Conservation (phyloP, 2,888 invertebrate species). For the Polydrusus pterygomalis region DNA sequence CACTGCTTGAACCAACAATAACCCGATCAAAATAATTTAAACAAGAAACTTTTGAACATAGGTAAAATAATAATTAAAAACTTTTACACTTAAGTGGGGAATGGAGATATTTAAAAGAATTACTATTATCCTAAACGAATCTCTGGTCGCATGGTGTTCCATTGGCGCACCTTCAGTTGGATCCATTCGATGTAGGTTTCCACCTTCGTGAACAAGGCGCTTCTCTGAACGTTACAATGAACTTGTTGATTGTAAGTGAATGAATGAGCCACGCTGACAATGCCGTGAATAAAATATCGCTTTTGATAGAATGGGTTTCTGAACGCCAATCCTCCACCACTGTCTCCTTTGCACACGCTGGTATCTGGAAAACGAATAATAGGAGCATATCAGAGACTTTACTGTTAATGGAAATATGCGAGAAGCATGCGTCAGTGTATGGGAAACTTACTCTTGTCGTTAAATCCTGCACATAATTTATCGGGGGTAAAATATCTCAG, state of each 20-base stretch:
- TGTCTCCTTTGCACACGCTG: constrained; percentile 72
- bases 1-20: too few species aligned
- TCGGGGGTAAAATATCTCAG: constrained; percentile 58
- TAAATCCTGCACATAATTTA: constrained; percentile 64
- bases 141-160: too few species aligned
- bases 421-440: too few species aligned
- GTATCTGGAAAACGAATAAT: constrained; percentile 63
- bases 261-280: constrained; percentile 69
- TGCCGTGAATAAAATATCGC: constrained; percentile 71
- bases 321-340: constrained; percentile 73
- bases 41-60: too few species aligned
- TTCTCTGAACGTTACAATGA: constrained; percentile 56
- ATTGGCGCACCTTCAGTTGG: constrained; percentile 11
- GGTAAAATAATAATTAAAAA: too few species aligned
- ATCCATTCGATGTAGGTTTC: constrained; percentile 54
- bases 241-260: constrained; percentile 16
- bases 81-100: too few species aligned
- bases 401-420: too few species aligned
- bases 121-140: too few species aligned
- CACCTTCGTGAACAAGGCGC: constrained; percentile 59
- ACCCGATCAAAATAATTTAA: too few species aligned
- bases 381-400: too few species aligned
- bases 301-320: constrained; percentile 55
- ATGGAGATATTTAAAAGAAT: too few species aligned
- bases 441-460: constrained; percentile 60